A percentile compares a stretch with the other conserved stretches of the same genome.
Evolutionary conservation across 2,888 invertebrate genomes (phyloP).

Genomic region (Andrena fulva): DNA sequence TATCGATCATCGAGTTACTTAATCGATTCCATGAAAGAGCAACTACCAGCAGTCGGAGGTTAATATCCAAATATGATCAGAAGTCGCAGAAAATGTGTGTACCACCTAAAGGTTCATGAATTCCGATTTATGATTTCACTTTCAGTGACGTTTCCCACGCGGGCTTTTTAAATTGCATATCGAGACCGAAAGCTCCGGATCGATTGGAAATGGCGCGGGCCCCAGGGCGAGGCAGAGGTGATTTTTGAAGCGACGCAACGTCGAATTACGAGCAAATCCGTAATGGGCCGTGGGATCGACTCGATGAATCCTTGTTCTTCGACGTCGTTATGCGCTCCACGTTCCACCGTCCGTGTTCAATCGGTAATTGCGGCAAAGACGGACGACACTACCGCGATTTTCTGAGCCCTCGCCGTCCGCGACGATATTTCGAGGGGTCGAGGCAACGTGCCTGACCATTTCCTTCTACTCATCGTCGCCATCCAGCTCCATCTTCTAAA

Average conservation of each 20-base stretch:
- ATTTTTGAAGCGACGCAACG: conserved; percentile 64
- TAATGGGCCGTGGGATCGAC: conserved; percentile 77
- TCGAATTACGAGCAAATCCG: conserved; percentile 74
- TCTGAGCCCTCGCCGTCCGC: conserved; percentile 27
- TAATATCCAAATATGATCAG: background rate
- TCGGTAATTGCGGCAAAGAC: conserved; percentile 78
- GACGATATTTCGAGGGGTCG: conserved; percentile 56
- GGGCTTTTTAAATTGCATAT: background rate
- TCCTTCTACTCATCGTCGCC: conserved; percentile 12
- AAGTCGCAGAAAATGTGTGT: background rate
- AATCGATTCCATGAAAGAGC: no score
- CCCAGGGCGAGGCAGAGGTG: conserved; percentile 26
- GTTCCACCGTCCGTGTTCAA: conserved; percentile 76
- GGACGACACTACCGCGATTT: conserved; percentile 67
- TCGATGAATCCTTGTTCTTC: conserved; percentile 66
- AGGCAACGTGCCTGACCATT: conserved; percentile 21
- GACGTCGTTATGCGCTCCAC: conserved; percentile 70
- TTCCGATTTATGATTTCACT: background rate
- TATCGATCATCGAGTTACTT: no score
- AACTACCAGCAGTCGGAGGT: no score
- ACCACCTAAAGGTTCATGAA: background rate
- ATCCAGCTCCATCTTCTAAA: conserved; percentile 20
- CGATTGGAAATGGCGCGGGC: conserved; percentile 18
- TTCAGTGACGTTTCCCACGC: background rate
- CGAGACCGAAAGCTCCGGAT: background rate